These are phyloP conservation scores for Alviniconcha strummeri DNA, from an alignment of 2,888 invertebrate species.

Conservation along the genomic window DNA sequence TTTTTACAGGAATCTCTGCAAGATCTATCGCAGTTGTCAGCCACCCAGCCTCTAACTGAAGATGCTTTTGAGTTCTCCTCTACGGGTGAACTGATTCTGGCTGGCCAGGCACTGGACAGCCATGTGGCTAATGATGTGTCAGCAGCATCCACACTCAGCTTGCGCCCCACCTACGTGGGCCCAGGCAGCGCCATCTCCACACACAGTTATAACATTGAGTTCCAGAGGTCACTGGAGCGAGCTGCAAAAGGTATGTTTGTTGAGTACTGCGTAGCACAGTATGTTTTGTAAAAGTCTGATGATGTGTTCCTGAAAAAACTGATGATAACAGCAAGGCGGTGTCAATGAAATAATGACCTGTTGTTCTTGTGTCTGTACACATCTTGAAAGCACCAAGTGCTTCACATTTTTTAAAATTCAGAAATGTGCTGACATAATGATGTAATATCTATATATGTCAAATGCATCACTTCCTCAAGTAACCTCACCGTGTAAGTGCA, in stretches of 20 bases:
- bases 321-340: constrained; percentile 72
- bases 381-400: too few species aligned
- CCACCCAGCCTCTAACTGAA: constrained; percentile 38
- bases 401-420: too few species aligned
- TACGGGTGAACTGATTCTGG: constrained; percentile 80
- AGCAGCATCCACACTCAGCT: constrained; percentile 44
- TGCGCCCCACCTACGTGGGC: constrained; percentile 34
- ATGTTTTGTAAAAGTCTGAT: too few species aligned
- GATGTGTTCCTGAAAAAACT: neutral
- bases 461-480: too few species aligned
- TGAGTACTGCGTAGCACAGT: too few species aligned
- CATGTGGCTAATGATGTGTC: constrained; percentile 45
- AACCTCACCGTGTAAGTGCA: too few species aligned
- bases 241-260: constrained; percentile 28
- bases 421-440: too few species aligned
- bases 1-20: constrained; percentile 87
- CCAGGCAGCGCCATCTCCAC: constrained; percentile 51
- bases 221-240: constrained; percentile 46
- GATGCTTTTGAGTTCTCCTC: constrained; percentile 90
- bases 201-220: constrained; percentile 58
- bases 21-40: constrained; percentile 84
- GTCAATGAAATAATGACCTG: constrained; percentile 49
- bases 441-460: too few species aligned
- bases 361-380: too few species aligned
- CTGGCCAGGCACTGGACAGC: constrained; percentile 38